Evolutionary conservation across 2,888 invertebrate genomes (phyloP), one percentile per base, ranked within the genome.

Genomic region (Chelonus formosanus): DNA sequence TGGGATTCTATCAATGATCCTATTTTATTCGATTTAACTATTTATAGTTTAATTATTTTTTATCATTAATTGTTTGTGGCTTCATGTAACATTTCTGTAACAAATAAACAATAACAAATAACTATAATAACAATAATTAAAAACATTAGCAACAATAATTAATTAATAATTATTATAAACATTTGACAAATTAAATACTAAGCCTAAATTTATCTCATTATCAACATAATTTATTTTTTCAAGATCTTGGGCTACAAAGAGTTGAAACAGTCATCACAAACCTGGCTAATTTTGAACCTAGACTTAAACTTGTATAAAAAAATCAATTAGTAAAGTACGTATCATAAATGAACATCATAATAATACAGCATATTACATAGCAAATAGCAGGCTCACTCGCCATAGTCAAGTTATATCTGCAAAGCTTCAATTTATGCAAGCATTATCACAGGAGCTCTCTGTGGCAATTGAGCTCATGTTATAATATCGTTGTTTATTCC

Each of bases 401-500:
- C 54, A 48, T 56, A 65, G 70, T 63, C 58, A 57, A 55, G 64
- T 65, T 70, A 64, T 67, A 57, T 68, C 57, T 57, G 57, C 67
- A 65, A 74, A 74, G 74, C 71, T 74, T 78, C 79, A 79, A 82
- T 81, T 82, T 81, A 82, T 81, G 79, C 53, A 74, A 76, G 78
- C 79, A 76, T 80, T 82, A 79, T 78, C 78, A 76, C 10, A 10
- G 40, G 55, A 55, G 79, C 80, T 81, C 80, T 81, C 81, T 75
- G 76, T 79, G 78, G 79, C 81, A 83, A 83, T 82, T 83, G 83
- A 83, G 81, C 82, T 79, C 78, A 79, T 79, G 81, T 81, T 82
- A 83, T 83, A 83, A 82, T 82, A 82, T 82, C 79, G 80, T 82
- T 82, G 81, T 82, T 82, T 82, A 82, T 83, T 80, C 78, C 76